Evolutionary conservation across 2,888 invertebrate species (phyloP).

Genomic region (Ptychoptera albimana): DNA sequence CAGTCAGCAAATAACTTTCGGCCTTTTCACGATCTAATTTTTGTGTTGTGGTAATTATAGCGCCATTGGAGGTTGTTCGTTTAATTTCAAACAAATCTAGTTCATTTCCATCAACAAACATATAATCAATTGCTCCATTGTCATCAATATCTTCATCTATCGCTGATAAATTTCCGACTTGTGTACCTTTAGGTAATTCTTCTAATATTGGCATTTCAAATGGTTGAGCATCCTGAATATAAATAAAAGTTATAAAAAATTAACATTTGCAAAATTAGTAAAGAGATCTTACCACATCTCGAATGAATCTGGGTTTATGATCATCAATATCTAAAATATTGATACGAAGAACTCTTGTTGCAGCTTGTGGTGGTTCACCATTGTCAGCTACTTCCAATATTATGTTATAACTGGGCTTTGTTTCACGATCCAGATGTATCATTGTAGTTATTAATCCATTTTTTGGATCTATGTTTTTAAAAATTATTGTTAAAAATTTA

Average conservation of each 20-base stretch:
- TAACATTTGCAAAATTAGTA: neutral
- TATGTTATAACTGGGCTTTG: slow-evolving; percentile 54
- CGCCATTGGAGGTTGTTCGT: slow-evolving; percentile 46
- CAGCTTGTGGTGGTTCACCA: slow-evolving; percentile 61
- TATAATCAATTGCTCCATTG: slow-evolving; percentile 59
- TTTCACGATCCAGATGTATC: slow-evolving; percentile 55
- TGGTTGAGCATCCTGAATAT: slow-evolving; percentile 49
- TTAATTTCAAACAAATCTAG: slow-evolving; percentile 44
- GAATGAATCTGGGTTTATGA: slow-evolving; percentile 54
- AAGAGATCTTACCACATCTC: slow-evolving; percentile 40
- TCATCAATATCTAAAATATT: slow-evolving; percentile 60
- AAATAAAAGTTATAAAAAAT: slow-evolving; percentile 9
- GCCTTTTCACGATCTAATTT: slow-evolving; percentile 49
- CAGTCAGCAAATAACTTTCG: slow-evolving; percentile 41
- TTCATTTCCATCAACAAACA: slow-evolving; percentile 58
- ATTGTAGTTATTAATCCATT: slow-evolving; percentile 59
- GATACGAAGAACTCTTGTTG: slow-evolving; percentile 52
- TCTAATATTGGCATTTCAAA: slow-evolving; percentile 45
- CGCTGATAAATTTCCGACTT: slow-evolving; percentile 51
- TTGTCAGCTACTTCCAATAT: slow-evolving; percentile 62
- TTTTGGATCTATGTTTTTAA: slow-evolving; percentile 40
- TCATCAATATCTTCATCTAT: slow-evolving; percentile 59
- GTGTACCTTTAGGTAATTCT: slow-evolving; percentile 46
- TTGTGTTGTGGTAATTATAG: slow-evolving; percentile 40
- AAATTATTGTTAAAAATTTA: neutral